A percentile compares a stretch with the other conserved stretches of the same genome.
Evolutionary conservation across 2,113 vertebrate species (phyloP).

Genomic region (Furnarius figulus): DNA sequence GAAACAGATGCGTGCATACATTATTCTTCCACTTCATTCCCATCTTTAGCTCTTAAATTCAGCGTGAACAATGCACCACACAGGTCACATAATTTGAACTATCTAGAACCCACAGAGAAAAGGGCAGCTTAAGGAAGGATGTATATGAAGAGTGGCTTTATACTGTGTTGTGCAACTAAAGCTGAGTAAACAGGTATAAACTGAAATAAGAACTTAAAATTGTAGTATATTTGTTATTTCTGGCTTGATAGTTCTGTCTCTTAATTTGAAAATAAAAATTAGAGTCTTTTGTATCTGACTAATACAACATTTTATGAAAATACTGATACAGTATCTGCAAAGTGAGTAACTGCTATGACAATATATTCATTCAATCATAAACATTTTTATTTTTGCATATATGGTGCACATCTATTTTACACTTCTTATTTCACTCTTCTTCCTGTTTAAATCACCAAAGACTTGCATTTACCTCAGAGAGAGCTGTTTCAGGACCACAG

Average conservation of each 20-base stretch:
- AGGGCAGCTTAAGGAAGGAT: neutral
- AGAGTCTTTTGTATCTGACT: neutral
- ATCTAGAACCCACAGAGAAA: neutral
- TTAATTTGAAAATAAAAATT: neutral
- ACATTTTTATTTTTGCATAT: neutral
- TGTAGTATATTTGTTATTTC: neutral
- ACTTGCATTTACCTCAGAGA: neutral
- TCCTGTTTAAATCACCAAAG: neutral
- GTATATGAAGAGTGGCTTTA: neutral
- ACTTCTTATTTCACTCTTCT: neutral
- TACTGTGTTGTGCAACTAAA: neutral
- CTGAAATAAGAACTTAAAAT: neutral
- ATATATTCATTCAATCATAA: neutral
- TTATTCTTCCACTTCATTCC: neutral
- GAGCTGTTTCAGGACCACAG: neutral
- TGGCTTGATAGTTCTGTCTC: neutral
- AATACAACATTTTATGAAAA: neutral
- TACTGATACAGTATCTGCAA: accelerated
- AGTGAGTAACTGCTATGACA: neutral
- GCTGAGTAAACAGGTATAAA: neutral
- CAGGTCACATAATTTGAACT: neutral
- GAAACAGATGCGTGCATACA: neutral
- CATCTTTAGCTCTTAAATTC: neutral
- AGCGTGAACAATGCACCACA: neutral
- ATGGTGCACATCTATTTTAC: neutral